Evolutionary conservation across 2,888 invertebrate genomes (phyloP), one percentile per base, ranked within the genome.

Genomic region (Patella ulyssiponensis): DNA sequence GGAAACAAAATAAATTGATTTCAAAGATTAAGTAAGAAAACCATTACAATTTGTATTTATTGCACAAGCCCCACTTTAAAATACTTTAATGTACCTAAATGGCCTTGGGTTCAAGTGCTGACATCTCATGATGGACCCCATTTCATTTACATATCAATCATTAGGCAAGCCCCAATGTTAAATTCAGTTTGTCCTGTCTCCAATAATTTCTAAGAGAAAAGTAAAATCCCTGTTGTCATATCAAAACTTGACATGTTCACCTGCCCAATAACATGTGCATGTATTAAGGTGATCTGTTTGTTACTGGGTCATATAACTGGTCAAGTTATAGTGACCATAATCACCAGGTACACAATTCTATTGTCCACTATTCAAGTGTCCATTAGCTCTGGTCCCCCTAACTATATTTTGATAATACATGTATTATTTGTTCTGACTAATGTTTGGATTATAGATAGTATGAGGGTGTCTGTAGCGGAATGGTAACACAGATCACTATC

Each of bases 361-460:
- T 44, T 44, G 44, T 64, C 23, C 20, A 23, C 64, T 14, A 64
- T 64, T 64, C 20, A 23, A 64, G 20, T 64, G 64, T 23, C 64
- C 64, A 64, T 64, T 64, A 64, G 64, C 23, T 23, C 20, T 64
- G 64, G 20, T 23, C 64, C 20, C 64, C 44, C 44, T 5, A 44
- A 44, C 44, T 44, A 44, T 44, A 44, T 64, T 23, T 64, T 64
- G 64, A 64, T 64, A 64, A 64, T 64, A 64, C 64, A 23, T 23
- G 23, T 64, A 64, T 20, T 64, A 64, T 64, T 64, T 23, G 64
- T 64, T 23, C 20, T 64, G 64, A 23, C 20, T 20, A 64, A 23
- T 64, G 64, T 64, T 64, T 64, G 64, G 64, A 64, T 64, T 64
- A 64, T 64, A 64, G 64, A 64, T 64, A 64, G 64, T 64, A 64